phyloP scores from a whole-genome alignment of 2,888 invertebrate genomes.

The Xanthorhoe designata region DNA sequence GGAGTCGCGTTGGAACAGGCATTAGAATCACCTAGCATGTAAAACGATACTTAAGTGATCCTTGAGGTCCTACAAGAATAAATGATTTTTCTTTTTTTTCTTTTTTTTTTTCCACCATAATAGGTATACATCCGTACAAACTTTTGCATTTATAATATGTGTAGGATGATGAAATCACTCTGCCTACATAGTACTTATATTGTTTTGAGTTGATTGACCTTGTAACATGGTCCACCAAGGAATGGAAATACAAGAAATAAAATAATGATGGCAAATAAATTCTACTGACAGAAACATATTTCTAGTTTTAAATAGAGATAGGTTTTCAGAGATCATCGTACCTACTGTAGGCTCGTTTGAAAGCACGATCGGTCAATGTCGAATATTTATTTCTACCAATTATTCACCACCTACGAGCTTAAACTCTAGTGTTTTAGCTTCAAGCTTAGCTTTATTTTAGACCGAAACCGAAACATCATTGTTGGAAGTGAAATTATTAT shows the following conservation, averaged over 20 bases:
- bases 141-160: neutral
- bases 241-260: slow-evolving; percentile 8
- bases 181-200: neutral
- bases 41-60: no score
- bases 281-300: slow-evolving; percentile 24
- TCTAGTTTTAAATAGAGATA: slow-evolving; percentile 28
- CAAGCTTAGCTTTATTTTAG: neutral
- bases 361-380: slow-evolving; percentile 31
- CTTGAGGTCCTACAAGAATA: no score
- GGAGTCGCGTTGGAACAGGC: no score
- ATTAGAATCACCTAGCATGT: no score
- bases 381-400: slow-evolving; percentile 29
- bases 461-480: slow-evolving; percentile 5
- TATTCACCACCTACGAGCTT: slow-evolving; percentile 29
- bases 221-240: slow-evolving; percentile 2
- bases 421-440: slow-evolving; percentile 13
- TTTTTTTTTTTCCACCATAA: no score
- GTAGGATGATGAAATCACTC: neutral
- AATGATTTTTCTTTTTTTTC: no score
- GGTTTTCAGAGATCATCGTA: slow-evolving; percentile 24
- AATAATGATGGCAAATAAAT: slow-evolving; percentile 16
- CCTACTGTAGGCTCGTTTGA: slow-evolving; percentile 15
- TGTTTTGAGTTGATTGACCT: slow-evolving; percentile 20
- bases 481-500: no score
- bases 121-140: no score